These are phyloP conservation scores for Amia ocellicauda DNA, from an alignment of 2,113 vertebrate species.

Conservation along the genomic window DNA sequence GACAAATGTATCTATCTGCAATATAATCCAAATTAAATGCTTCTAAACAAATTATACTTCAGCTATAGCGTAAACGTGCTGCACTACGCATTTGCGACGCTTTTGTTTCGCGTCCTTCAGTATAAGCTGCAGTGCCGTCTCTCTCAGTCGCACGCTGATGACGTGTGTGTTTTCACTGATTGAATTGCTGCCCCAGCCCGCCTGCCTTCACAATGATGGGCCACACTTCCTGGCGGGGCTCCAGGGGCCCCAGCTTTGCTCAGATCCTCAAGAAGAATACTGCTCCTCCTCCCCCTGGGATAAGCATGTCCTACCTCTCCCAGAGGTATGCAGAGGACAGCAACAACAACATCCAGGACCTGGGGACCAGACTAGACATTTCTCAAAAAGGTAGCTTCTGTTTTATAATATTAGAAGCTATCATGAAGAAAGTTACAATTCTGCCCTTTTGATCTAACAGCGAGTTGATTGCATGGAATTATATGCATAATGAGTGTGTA, in stretches of 20 bases:
- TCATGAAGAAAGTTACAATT: background rate
- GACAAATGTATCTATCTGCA: no score
- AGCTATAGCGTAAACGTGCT: no score
- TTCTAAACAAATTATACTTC: no score
- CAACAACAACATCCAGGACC: background rate
- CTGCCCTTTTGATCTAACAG: background rate
- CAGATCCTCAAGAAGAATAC: conserved; percentile 40
- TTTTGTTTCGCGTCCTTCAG: no score
- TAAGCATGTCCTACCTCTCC: background rate
- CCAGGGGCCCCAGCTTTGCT: conserved; percentile 34
- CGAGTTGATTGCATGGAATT: background rate
- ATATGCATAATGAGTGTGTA: background rate
- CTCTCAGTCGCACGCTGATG: no score
- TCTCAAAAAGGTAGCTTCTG: background rate
- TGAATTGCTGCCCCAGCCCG: no score
- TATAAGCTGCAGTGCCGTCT: no score
- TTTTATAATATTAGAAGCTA: background rate
- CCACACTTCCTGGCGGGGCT: conserved; percentile 31
- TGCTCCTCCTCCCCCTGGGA: background rate
- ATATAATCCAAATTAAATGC: no score
- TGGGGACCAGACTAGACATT: background rate
- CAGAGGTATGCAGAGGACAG: accelerated
- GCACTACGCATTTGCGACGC: no score
- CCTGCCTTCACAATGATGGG: conserved; percentile 4
- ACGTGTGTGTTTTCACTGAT: no score